These are phyloP conservation scores for Zeus faber DNA, from an alignment of 2,113 vertebrate genomes.

Conservation along the genomic window DNA sequence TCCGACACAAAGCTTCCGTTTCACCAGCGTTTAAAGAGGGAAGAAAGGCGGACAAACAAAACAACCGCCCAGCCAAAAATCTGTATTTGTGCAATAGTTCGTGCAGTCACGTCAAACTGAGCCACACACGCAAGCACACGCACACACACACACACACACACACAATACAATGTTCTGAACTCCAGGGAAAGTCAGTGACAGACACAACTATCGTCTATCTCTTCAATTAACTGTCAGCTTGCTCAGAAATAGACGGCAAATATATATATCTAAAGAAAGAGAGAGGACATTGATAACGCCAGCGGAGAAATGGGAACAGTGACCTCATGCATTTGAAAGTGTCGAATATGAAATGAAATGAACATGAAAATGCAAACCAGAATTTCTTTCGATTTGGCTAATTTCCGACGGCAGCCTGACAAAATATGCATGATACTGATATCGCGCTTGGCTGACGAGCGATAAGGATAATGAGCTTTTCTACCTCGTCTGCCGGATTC, in stretches of 20 bases:
- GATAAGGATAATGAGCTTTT: conserved; percentile 74
- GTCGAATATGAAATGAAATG: conserved; percentile 34
- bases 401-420: conserved; percentile 48
- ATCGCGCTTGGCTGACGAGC: conserved; percentile 52
- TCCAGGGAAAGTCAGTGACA: conserved; percentile 41
- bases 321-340: conserved; percentile 34
- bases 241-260: conserved; percentile 47
- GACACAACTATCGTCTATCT: conserved; percentile 65
- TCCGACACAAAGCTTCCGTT: no score
- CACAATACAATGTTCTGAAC: no score
- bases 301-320: conserved; percentile 42
- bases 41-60: no score
- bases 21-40: no score
- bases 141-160: no score
- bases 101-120: no score
- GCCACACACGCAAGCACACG: no score
- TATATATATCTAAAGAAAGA: no score
- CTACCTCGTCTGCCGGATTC: conserved; percentile 48
- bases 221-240: conserved; percentile 66
- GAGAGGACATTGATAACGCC: conserved; percentile 33
- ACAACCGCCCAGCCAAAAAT: no score
- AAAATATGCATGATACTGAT: conserved; percentile 67
- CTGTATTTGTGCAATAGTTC: no score
- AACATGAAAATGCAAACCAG: conserved; percentile 36
- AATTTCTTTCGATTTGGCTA: conserved; percentile 39